Conservation (phyloP, 2,797 vertebrate genomes). For the Chrysolophus pictus region DNA sequence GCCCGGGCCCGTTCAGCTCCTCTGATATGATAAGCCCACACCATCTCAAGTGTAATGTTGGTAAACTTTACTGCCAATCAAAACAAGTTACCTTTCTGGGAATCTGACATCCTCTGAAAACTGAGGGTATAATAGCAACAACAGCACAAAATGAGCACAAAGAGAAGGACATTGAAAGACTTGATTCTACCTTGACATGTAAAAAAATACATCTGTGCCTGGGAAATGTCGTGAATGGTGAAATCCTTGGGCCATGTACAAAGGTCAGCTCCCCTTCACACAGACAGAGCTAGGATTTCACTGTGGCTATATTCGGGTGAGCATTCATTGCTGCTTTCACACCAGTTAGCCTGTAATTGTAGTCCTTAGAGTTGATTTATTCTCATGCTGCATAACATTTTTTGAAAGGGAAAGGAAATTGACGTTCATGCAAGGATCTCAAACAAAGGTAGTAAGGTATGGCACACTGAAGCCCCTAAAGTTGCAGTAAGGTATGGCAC, state of each 20-base stretch:
- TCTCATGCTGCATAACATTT: background rate
- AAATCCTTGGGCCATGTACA: conserved; percentile 12
- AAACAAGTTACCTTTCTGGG: background rate
- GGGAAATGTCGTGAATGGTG: background rate
- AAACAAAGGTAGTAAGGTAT: background rate
- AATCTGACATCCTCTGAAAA: background rate
- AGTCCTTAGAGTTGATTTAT: background rate
- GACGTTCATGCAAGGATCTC: background rate
- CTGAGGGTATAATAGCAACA: background rate
- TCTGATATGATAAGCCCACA: background rate
- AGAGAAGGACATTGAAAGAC: background rate
- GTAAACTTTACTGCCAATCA: background rate
- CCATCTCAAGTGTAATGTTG: background rate
- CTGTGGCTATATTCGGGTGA: background rate
- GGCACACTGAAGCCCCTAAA: background rate
- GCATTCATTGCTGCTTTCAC: conserved; percentile 6
- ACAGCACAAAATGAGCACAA: background rate
- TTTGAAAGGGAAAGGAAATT: background rate
- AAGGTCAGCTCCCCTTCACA: background rate
- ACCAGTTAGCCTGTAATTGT: background rate
- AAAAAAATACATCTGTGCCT: background rate
- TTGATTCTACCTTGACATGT: background rate
- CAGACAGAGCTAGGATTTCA: background rate
- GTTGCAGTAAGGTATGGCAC: background rate
- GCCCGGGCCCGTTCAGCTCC: background rate